Conservation (phyloP, 2,888 invertebrate genomes). For the Tineola bisselliella region DNA sequence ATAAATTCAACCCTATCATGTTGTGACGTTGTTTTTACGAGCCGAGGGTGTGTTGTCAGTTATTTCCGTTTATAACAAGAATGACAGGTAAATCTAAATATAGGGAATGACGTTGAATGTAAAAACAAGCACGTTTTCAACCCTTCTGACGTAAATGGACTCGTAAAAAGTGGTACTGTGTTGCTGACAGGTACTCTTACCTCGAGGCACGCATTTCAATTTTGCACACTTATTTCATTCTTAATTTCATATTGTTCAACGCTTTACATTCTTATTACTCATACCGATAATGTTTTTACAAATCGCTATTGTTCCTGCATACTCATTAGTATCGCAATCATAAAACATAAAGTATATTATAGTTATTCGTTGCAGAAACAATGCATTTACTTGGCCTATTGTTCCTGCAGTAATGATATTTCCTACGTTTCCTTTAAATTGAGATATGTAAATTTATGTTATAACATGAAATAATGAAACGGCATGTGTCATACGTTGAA, state of each 20-base stretch:
- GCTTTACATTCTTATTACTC: background rate
- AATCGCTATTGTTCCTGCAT: background rate
- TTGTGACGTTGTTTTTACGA: conserved; percentile 13
- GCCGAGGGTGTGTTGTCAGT: conserved; percentile 10
- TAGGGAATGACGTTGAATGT: conserved; percentile 4
- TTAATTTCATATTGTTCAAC: background rate
- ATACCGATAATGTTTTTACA: background rate
- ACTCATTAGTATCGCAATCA: background rate
- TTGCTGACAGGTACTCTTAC: background rate
- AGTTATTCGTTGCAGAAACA: conserved; percentile 20
- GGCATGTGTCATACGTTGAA: background rate
- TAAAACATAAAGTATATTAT: background rate
- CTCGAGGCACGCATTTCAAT: background rate
- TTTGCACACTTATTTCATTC: background rate
- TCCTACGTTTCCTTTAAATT: conserved; percentile 20
- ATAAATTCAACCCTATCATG: conserved; percentile 1
- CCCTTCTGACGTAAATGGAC: conserved; percentile 6
- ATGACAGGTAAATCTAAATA: conserved; percentile 10
- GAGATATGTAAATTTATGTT: background rate
- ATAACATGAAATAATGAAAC: background rate
- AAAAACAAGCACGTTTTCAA: background rate
- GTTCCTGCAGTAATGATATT: conserved; percentile 30
- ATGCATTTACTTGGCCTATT: conserved; percentile 30
- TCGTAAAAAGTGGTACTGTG: background rate
- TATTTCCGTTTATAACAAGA: conserved; percentile 11